These are phyloP conservation scores for Harpagifer antarcticus DNA, from an alignment of 2,797 vertebrate species.

Conservation along the genomic window DNA sequence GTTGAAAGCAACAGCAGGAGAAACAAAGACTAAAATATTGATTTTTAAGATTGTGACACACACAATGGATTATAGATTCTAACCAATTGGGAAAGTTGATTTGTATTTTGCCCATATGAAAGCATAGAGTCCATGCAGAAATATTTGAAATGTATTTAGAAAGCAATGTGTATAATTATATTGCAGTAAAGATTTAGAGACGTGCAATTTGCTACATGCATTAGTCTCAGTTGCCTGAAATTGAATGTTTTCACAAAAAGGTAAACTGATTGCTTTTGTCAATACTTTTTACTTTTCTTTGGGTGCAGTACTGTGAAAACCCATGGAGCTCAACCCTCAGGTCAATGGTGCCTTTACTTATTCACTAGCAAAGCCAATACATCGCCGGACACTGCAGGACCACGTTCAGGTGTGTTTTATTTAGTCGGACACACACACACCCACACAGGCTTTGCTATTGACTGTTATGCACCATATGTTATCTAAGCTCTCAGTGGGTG, in stretches of 20 bases:
- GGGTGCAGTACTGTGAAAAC: conserved; percentile 33
- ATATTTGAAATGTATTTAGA: neutral
- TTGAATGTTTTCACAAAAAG: conserved; percentile 30
- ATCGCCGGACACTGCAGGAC: conserved; percentile 33
- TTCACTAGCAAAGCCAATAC: conserved; percentile 53
- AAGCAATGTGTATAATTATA: neutral
- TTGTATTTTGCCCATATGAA: neutral
- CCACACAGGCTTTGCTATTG: conserved; percentile 48
- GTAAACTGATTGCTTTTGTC: conserved; percentile 46
- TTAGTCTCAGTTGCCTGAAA: neutral
- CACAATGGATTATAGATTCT: conserved; percentile 20
- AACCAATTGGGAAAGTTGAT: neutral
- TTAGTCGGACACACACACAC: conserved; percentile 14
- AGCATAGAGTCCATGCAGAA: neutral
- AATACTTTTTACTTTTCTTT: conserved; percentile 59
- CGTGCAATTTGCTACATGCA: neutral
- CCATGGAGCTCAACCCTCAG: conserved; percentile 42
- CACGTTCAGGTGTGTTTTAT: conserved; percentile 51
- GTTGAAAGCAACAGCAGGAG: conserved; percentile 24
- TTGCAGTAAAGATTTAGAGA: neutral
- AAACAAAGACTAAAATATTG: conserved; percentile 28
- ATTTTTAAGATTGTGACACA: conserved; percentile 19
- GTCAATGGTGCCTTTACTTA: conserved; percentile 64
- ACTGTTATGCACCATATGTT: conserved; percentile 71
- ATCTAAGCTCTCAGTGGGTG: conserved; percentile 66